These are phyloP conservation scores for Dendrolimus kikuchii DNA, from an alignment of 1,140 invertebrate genomes.

Conservation along the genomic window DNA sequence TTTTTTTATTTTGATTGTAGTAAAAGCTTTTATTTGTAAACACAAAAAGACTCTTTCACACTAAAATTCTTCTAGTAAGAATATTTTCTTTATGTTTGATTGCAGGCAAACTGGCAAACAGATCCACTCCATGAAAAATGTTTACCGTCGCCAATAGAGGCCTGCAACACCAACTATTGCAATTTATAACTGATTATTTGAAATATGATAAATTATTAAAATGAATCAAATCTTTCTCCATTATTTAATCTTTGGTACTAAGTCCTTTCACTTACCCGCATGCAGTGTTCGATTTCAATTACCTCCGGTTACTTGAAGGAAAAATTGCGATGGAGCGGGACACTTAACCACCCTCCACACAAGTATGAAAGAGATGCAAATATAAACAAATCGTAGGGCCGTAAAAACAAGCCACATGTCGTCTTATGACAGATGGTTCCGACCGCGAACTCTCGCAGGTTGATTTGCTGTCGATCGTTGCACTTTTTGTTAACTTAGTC, in stretches of 20 bases:
- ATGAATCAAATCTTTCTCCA: no score
- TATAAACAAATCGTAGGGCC: slow-evolving; percentile 60
- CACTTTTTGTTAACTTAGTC: slow-evolving; percentile 2
- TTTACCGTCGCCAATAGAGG: no score
- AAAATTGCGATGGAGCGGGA: slow-evolving; percentile 40
- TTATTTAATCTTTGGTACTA: slow-evolving; percentile 37
- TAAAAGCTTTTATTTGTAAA: no score
- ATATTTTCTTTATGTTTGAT: no score
- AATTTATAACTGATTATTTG: no score
- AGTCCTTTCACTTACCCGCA: slow-evolving; percentile 62
- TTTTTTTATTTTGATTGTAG: no score
- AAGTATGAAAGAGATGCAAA: slow-evolving; percentile 23
- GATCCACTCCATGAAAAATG: no score
- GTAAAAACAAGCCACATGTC: slow-evolving; percentile 60
- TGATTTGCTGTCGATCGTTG: slow-evolving; percentile 27
- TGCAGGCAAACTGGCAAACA: no score
- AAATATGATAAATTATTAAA: no score
- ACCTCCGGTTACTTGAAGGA: slow-evolving; percentile 48
- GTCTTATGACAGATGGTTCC: slow-evolving; percentile 47
- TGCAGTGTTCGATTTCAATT: slow-evolving; percentile 65
- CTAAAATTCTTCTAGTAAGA: no score
- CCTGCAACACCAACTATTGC: no score
- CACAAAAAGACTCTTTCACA: no score
- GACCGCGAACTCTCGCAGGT: slow-evolving; percentile 44
- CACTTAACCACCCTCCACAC: not conserved